A percentile compares a stretch with the other conserved stretches of the same genome.
These are phyloP conservation scores for Elymnias hypermnestra DNA, from an alignment of 1,140 invertebrate genomes.

Conservation along the genomic window DNA sequence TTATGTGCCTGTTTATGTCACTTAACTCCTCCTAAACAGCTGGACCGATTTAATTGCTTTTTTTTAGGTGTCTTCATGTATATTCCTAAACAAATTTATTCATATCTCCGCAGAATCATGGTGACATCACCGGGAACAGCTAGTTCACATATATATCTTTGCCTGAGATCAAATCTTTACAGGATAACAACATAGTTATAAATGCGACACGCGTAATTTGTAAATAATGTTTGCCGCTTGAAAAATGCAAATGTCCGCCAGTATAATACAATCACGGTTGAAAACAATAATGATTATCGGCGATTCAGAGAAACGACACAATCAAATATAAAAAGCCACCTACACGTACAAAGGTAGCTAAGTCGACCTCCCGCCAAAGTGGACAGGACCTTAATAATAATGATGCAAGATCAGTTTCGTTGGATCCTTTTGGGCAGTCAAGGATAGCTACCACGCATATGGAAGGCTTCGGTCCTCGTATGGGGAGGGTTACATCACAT, in stretches of 20 bases:
- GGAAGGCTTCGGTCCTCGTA: conserved; percentile 41
- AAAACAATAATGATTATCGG: conserved; percentile 34
- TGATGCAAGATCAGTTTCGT: conserved; percentile 41
- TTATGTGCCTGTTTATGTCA: no score
- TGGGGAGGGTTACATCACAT: conserved; percentile 64
- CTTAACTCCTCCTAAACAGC: no score
- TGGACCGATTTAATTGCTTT: no score
- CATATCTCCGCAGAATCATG: no score
- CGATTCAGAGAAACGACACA: conserved; percentile 46
- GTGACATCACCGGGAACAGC: no score
- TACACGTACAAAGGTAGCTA: conserved; percentile 44
- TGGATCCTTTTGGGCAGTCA: conserved; percentile 43
- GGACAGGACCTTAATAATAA: conserved; percentile 50
- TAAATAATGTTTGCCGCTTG: no score
- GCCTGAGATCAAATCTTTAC: no score
- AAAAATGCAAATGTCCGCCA: conserved; percentile 30
- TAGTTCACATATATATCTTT: no score
- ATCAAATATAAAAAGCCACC: conserved; percentile 51
- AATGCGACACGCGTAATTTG: no score
- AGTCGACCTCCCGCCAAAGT: conserved; percentile 46
- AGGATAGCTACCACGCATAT: conserved; percentile 47
- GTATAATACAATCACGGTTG: conserved; percentile 31
- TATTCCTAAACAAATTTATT: no score
- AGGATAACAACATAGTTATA: no score
- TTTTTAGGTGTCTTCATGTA: no score